Conservation (phyloP, 2,113 vertebrate genomes). For the Gobius niger region DNA sequence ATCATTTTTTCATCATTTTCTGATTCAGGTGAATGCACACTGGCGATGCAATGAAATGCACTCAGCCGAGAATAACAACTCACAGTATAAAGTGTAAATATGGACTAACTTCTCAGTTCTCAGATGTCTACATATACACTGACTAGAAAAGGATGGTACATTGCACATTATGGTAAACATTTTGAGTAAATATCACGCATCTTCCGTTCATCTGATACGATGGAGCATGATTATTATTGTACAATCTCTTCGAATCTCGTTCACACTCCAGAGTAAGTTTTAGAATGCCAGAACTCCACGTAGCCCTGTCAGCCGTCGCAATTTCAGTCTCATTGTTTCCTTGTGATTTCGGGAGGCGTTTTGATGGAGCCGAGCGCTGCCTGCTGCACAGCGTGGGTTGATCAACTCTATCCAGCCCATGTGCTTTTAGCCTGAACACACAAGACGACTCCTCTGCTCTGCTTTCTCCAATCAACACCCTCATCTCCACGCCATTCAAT, state of each 20-base stretch:
- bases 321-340: constrained; percentile 10
- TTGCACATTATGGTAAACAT: no score
- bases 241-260: background rate
- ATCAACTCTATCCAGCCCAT: constrained; percentile 45
- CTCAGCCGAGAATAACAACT: no score
- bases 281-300: background rate
- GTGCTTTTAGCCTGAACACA: constrained; percentile 42
- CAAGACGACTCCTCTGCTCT: constrained; percentile 54
- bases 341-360: constrained; percentile 16
- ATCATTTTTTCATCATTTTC: no score
- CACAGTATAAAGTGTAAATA: no score
- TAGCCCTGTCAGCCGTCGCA: constrained; percentile 7
- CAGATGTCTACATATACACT: no score
- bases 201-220: no score
- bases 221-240: background rate
- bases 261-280: background rate
- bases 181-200: no score
- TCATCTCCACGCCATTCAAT: constrained; percentile 35
- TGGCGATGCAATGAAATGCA: no score
- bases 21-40: no score
- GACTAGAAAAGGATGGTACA: no score
- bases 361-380: background rate
- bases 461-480: constrained; percentile 42
- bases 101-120: no score
- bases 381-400: constrained; percentile 38